A percentile compares a stretch with the other conserved stretches of the same genome.
phyloP scores from a whole-genome alignment of 2,797 vertebrate species.

The Lithobates sylvaticus region DNA sequence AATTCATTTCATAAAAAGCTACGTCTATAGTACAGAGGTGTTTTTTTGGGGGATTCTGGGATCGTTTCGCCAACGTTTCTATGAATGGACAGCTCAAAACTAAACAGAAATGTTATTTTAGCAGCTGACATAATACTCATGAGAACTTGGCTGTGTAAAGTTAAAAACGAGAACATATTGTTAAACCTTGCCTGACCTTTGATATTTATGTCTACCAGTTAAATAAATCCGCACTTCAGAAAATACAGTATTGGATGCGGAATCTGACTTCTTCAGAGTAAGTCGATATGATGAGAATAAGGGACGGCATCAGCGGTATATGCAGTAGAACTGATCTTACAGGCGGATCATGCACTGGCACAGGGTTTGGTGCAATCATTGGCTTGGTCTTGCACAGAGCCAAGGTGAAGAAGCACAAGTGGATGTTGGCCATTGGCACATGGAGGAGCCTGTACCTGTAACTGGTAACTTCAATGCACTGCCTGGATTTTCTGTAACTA shows the following conservation, averaged over 20 bases:
- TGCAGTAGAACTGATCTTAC: too few relatives aligned
- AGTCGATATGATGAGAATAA: slow-evolving; percentile 1
- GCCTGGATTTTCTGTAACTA: too few relatives aligned
- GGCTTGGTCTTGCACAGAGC: too few relatives aligned
- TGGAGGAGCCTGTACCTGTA: too few relatives aligned
- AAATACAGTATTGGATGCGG: slow-evolving; percentile 22
- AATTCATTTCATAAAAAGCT: too few relatives aligned
- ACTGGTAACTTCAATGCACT: too few relatives aligned
- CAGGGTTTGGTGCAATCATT: too few relatives aligned
- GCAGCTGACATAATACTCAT: slow-evolving; percentile 48
- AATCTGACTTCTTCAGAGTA: not conserved
- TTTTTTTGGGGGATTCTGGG: not conserved
- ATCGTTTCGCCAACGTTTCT: not conserved
- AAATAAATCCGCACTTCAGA: slow-evolving; percentile 27
- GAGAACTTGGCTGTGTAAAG: slow-evolving; percentile 45
- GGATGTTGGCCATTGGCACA: too few relatives aligned
- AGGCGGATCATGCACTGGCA: too few relatives aligned
- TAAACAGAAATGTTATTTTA: slow-evolving; percentile 40
- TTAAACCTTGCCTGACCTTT: slow-evolving; percentile 44
- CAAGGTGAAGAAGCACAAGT: too few relatives aligned
- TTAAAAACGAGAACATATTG: slow-evolving; percentile 43
- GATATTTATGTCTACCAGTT: slow-evolving; percentile 39
- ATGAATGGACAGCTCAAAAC: not conserved
- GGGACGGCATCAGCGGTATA: too few relatives aligned
- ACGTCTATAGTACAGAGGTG: not conserved